Evolutionary conservation across 1,140 invertebrate species (phyloP).

Genomic region (Arion vulgaris): DNA sequence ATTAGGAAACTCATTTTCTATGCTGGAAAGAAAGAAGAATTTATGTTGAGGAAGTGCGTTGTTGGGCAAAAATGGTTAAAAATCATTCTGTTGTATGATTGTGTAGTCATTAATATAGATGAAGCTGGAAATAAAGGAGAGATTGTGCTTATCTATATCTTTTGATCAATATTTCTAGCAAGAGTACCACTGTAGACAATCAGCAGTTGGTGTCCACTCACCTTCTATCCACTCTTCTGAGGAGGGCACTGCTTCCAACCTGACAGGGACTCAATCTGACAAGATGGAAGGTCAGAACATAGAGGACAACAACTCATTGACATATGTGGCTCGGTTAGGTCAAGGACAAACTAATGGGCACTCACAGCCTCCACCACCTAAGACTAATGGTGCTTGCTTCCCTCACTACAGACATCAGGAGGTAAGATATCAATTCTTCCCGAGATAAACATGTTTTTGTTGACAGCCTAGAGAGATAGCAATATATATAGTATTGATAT

Average conservation of each 20-base stretch:
- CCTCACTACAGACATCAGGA: slow-evolving; percentile 26
- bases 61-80: no score
- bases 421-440: slow-evolving; percentile 13
- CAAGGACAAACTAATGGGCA: background rate
- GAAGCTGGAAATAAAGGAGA: no score
- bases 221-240: slow-evolving; percentile 28
- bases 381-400: slow-evolving; percentile 28
- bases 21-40: no score
- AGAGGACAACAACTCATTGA: slow-evolving; percentile 1
- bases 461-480: no score
- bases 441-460: no score
- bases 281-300: background rate
- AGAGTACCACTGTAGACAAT: background rate
- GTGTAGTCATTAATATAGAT: no score
- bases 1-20: no score
- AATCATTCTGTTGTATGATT: no score
- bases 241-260: background rate
- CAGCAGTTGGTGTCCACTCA: background rate
- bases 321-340: background rate
- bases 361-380: background rate
- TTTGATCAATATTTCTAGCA: background rate
- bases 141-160: background rate
- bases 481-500: no score
- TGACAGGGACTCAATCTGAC: background rate
- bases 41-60: no score